A percentile compares a stretch with the other conserved stretches of the same genome.
Evolutionary conservation across 2,888 invertebrate genomes (phyloP).

Genomic region (Drosophila acutilabella): DNA sequence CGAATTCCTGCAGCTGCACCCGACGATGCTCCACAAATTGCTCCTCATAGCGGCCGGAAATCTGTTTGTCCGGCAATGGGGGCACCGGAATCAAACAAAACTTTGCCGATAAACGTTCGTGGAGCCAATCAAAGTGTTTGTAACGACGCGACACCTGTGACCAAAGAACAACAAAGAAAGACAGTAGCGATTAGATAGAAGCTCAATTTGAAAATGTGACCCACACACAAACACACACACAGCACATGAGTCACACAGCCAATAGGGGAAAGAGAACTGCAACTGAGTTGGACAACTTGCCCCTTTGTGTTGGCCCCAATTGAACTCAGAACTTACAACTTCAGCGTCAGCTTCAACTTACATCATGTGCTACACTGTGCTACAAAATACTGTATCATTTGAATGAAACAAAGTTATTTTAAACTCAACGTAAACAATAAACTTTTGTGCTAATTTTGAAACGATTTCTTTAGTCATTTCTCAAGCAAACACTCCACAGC

Average conservation of each 20-base stretch:
- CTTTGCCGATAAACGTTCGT: slow-evolving; percentile 96
- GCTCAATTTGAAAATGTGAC: slow-evolving; percentile 64
- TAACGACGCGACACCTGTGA: slow-evolving; percentile 91
- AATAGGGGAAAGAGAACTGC: slow-evolving; percentile 11
- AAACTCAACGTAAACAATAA: too few species aligned
- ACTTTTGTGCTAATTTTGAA: too few species aligned
- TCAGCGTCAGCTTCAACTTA: slow-evolving; percentile 35
- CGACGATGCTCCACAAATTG: slow-evolving; percentile 98
- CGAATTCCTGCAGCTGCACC: slow-evolving; percentile 97
- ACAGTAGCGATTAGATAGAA: slow-evolving; percentile 64
- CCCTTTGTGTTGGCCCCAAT: slow-evolving; percentile 49
- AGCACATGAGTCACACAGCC: slow-evolving; percentile 15
- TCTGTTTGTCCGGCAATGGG: slow-evolving; percentile 98
- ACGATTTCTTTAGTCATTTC: too few species aligned
- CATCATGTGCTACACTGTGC: slow-evolving; percentile 32
- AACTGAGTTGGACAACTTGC: slow-evolving; percentile 25
- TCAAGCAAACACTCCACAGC: too few species aligned
- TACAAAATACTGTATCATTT: not conserved
- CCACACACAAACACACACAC: slow-evolving; percentile 20
- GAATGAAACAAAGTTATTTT: too few species aligned
- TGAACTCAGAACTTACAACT: slow-evolving; percentile 55
- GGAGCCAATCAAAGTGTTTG: slow-evolving; percentile 99
- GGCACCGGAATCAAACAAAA: slow-evolving; percentile 98
- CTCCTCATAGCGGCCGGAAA: slow-evolving; percentile 98
- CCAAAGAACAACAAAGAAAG: slow-evolving; percentile 11